These are phyloP conservation scores for Agrenia bidenticulata DNA, from an alignment of 2,888 invertebrate species.

Conservation along the genomic window DNA sequence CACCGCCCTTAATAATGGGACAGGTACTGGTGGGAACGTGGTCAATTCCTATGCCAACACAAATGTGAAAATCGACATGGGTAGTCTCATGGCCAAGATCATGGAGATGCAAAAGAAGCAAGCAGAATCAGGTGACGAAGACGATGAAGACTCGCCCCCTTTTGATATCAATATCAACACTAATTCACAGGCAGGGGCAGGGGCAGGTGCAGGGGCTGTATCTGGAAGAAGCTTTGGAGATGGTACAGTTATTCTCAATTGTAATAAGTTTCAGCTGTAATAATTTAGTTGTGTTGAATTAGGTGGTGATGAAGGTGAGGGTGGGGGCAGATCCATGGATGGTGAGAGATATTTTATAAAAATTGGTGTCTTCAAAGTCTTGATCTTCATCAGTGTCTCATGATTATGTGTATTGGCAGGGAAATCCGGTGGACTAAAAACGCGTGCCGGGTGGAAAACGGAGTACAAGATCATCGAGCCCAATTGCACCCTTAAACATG, in stretches of 20 bases:
- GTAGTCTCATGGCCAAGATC: not conserved
- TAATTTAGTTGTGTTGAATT: no score
- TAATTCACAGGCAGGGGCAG: not conserved
- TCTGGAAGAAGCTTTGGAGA: constrained; percentile 2
- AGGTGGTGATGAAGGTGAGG: no score
- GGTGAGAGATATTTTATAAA: no score
- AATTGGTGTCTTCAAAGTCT: no score
- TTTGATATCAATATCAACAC: not conserved
- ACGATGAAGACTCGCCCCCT: not conserved
- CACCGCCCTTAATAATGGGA: not conserved
- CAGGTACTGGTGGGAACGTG: constrained; percentile 3
- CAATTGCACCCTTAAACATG: constrained; percentile 14
- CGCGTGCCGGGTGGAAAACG: constrained; percentile 24
- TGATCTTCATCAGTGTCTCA: no score
- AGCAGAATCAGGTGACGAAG: not conserved
- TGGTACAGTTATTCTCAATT: no score
- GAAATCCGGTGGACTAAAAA: not conserved
- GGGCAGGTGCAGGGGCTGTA: not conserved
- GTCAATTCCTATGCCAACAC: constrained; percentile 3
- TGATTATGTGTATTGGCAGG: no score
- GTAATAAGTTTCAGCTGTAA: no score
- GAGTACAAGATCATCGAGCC: constrained; percentile 8
- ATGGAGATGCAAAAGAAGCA: constrained; percentile 8
- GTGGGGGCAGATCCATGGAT: not conserved
- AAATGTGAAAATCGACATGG: constrained; percentile 17